Conservation (phyloP, 2,113 vertebrate genomes). For the Pachypanchax playfairii region DNA sequence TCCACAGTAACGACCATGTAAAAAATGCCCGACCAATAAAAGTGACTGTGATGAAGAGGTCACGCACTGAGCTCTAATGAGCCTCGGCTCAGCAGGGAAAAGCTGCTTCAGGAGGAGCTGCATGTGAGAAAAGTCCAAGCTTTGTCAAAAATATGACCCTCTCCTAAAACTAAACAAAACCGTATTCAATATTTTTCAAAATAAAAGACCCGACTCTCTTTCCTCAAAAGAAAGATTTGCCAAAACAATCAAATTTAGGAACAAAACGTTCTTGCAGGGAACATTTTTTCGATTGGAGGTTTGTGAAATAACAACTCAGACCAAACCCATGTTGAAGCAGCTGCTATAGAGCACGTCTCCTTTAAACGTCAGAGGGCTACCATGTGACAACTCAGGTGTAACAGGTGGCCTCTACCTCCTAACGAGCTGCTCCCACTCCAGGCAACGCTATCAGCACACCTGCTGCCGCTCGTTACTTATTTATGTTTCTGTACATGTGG, state of each 20-base stretch:
- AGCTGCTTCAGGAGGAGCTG: slow-evolving; percentile 5
- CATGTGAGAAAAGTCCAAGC: too few relatives aligned
- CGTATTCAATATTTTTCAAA: neutral
- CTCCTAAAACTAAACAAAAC: neutral
- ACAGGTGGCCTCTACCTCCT: slow-evolving; percentile 77
- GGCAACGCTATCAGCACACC: slow-evolving; percentile 77
- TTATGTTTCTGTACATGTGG: slow-evolving; percentile 67
- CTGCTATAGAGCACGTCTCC: slow-evolving; percentile 3
- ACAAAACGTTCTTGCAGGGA: neutral
- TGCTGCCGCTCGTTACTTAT: slow-evolving; percentile 79
- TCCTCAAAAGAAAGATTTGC: neutral
- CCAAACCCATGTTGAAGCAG: slow-evolving; percentile 14
- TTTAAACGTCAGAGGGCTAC: slow-evolving; percentile 46
- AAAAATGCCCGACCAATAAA: slow-evolving; percentile 49
- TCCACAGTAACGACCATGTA: slow-evolving; percentile 48
- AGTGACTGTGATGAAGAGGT: slow-evolving; percentile 35
- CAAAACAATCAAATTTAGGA: neutral
- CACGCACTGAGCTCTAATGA: slow-evolving; percentile 58
- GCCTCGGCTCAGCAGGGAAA: slow-evolving; percentile 22
- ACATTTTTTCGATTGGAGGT: neutral
- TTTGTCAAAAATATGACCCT: neutral
- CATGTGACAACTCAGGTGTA: slow-evolving; percentile 58
- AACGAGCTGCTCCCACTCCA: slow-evolving; percentile 70
- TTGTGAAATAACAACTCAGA: neutral
- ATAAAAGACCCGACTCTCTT: too few relatives aligned